Evolutionary conservation across 2,797 vertebrate genomes (phyloP), one percentile per base, ranked within the genome.

Genomic region (Vipera latastei): DNA sequence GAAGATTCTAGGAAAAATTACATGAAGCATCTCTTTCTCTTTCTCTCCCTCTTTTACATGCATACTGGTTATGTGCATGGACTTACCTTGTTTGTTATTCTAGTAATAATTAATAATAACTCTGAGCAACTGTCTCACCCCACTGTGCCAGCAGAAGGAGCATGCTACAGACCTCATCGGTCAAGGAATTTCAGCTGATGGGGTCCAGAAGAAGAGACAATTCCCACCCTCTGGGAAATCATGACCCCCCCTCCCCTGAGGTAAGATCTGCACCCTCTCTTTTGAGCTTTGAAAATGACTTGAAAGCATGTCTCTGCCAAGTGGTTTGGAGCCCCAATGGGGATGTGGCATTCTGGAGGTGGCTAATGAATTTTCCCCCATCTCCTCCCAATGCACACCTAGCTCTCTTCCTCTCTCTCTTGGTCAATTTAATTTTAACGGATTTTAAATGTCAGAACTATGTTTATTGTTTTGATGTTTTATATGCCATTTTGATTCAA

Each of bases 1-100:
- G 89, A 93, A 60, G 59, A 25, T 90, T 95, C 13, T 48, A 89
- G 16, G 89, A 96, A 90, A 86, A 94, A 73, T 1, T n/a, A 91
- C 22, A 87, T 89, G 9, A 28, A 89, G 20, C 90, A 93, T 78
- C 7, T 78, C 32, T 78, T 44, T 78, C 20, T 22, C 73, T 44
- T 16, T 9, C 32, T 38, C 32, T 78, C 32, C 16, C 69, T 11
- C 18, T 44, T 38, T 78, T 38, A 22, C 32, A 44, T 44, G 8
- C 57, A 89, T 51, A 28, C 5, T 69, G 14, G n/a, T 57, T 86
- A 38, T 69, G 38, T 69, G 59, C 86, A 65, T 26, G 6, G 88
- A 12, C 22, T 60, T 13, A 44, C 3, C 18, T 78, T 78, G 69
- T 78, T 78, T 38, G 32, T 22, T 22, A 44, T 78, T 18, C n/a